Base-by-base conservation (phyloP, 1,140 invertebrate species). In the Nylanderia fulva region DNA sequence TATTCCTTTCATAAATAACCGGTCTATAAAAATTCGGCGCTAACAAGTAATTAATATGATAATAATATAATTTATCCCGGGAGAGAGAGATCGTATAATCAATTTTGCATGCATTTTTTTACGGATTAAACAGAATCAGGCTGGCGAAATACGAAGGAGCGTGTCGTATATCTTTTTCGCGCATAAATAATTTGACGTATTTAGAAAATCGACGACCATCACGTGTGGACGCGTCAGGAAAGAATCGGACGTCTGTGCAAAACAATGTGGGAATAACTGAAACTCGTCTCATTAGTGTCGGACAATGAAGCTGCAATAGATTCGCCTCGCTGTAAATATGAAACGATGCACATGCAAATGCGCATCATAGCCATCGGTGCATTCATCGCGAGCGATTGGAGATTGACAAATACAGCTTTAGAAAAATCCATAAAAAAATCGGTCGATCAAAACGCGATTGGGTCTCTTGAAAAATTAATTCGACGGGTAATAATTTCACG, bases 181-280 rank as follows among this genome's bases (percentile, higher is more conserved):
- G 33, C 45, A 18, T 84, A 64, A 77, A 77, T 64, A 84, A 77
- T 18, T 29, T 24, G 60, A 9, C 18, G 45, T 24, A 27, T 8
- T 48, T 48, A n/a, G 24, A 77, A 60, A 84, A 75, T 68, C 45
- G 42, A 83, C 58, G 36, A n/a, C 42, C 2, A 24, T n/a, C 69
- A 15, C 74, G 29, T 48, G 29, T 48, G 15, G 5, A n/a, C 29
- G n/a, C 27, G 45, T 42, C 60, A 18, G 24, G 15, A 29, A 72
- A 72, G 56, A 82, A 82, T 82, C 64, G 36, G 36, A 58, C 64
- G 33, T 36, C 29, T 80, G 80, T 82, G 60, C 66, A 71, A 89
- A 90, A 85, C 88, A 89, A 89, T 85, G 86, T 75, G 33, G 69
- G 76, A 87, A 84, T 90, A 90, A 90, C 90, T 90, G 90, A 85